Evolutionary conservation across 2,888 invertebrate genomes (phyloP).

Genomic region (Dendrolimus houi): DNA sequence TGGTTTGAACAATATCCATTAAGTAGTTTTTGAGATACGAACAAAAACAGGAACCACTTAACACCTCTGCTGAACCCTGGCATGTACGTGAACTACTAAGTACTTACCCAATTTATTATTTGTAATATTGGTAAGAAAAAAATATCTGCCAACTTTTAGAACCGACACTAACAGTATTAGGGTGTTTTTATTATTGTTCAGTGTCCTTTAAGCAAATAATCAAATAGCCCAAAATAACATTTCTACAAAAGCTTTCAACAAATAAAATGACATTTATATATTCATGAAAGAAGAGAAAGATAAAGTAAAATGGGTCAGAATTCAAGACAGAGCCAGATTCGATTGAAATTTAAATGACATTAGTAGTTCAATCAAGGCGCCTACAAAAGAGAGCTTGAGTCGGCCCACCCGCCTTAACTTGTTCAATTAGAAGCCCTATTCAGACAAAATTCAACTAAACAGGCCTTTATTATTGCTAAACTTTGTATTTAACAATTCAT

Average conservation of each 20-base stretch:
- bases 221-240: too few species aligned
- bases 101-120: too few species aligned
- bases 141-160: too few species aligned
- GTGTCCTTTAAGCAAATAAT: too few species aligned
- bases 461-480: not conserved
- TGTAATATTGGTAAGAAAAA: too few species aligned
- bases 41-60: too few species aligned
- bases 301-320: not conserved
- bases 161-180: too few species aligned
- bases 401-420: conserved; percentile 14
- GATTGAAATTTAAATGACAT: conserved; percentile 18
- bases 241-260: not conserved
- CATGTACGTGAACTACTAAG: too few species aligned
- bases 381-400: conserved; percentile 9
- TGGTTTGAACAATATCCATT: too few species aligned
- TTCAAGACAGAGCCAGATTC: not conserved
- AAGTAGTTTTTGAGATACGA: too few species aligned
- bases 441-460: conserved; percentile 3
- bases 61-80: too few species aligned
- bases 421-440: conserved; percentile 20
- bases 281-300: not conserved
- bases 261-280: not conserved
- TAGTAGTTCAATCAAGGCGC: conserved; percentile 11
- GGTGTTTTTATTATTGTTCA: too few species aligned
- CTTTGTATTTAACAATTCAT: not conserved